Percentiles rank a stretch among this genome's conserved stretches.
Conservation (phyloP, 1,140 invertebrate genomes). For the Paraescarpia echinospica region DNA sequence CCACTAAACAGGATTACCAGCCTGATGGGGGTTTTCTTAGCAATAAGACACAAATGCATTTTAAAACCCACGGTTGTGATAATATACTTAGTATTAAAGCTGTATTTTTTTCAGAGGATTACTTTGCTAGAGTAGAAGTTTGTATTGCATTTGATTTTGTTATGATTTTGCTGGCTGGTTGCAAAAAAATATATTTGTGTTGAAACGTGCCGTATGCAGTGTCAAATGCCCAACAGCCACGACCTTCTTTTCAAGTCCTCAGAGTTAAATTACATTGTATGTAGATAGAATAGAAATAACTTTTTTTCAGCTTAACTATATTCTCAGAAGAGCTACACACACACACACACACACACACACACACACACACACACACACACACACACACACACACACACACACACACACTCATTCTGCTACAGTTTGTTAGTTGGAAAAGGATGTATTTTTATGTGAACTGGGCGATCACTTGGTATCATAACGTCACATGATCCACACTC, state of each 20-base stretch:
- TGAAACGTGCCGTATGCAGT: neutral
- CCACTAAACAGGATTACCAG: neutral
- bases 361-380: neutral
- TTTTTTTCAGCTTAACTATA: neutral
- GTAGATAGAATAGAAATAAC: neutral
- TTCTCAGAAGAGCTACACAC: neutral
- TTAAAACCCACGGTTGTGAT: neutral
- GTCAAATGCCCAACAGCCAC: neutral
- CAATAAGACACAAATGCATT: slow-evolving; percentile 6
- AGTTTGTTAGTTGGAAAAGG: neutral
- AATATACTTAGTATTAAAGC: neutral
- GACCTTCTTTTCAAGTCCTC: neutral
- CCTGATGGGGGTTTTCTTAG: neutral
- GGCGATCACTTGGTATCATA: too few species aligned
- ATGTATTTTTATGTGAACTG: too few species aligned
- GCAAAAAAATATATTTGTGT: neutral
- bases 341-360: neutral
- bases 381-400: neutral
- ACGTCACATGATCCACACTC: too few species aligned
- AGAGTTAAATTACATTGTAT: neutral
- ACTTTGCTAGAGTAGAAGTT: neutral
- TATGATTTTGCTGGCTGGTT: neutral
- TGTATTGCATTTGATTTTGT: neutral
- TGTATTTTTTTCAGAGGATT: neutral
- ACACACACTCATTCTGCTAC: neutral